Base-by-base conservation (phyloP, 2,888 invertebrate species). In the Polydrusus pterygomalis region DNA sequence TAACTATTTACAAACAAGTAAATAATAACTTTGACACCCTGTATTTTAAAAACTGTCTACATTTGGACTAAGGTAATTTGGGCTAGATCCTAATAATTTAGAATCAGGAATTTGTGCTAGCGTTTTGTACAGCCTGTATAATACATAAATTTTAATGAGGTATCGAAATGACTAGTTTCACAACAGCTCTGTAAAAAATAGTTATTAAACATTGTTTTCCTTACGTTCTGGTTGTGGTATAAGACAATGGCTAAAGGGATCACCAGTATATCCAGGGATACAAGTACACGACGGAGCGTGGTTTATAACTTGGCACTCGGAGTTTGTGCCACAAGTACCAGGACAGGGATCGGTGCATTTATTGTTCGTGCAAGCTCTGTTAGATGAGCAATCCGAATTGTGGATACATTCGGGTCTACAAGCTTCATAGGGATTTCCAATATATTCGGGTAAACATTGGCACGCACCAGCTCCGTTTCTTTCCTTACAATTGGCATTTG, bases 381-480 rank as follows among this genome's bases (percentile, higher is more conserved):
- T 89, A 72, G 92, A 89, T n/a, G 91, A 88, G 83, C 93, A 93
- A 84, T 93, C 93, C 40, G 91, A 89, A 85, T 92, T 91, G 56
- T 91, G 88, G 80, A 91, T 87, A 83, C 93, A 93, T 86, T 93
- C 92, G 30, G 93, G 92, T 84, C 92, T 90, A 84, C 94, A 94
- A 74, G 91, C 91, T 88, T 93, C 91, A 83, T 93, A 94, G 49
- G 95, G 95, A 85, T 95, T 93, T 80, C 95, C 95, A 81, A 92
- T 90, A 86, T 93, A 93, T 79, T 93, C 93, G 7, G 91, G 89
- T 72, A 91, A 86, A 84, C 94, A 94, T 80, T 91, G 90, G 84
- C 95, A 95, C 56, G 94, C 91, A 77, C 93, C 94, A 49, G 93
- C 93, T 74, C 90, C 91, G 80, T 92, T 92, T 87, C 92, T 91